Evolutionary conservation across 2,113 vertebrate species (phyloP).

Genomic region (Oostethus manadensis): DNA sequence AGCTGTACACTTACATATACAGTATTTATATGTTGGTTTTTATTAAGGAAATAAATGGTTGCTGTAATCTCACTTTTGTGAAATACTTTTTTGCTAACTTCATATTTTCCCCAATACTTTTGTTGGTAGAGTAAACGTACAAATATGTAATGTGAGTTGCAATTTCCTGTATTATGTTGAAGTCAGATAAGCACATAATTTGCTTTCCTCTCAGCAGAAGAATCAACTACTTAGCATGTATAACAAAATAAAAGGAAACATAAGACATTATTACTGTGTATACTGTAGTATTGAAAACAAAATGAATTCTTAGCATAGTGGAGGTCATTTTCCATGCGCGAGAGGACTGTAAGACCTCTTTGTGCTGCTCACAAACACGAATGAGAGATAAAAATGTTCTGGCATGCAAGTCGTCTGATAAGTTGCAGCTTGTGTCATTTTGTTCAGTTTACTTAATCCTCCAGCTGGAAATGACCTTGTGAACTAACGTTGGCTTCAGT

Average conservation of each 20-base stretch:
- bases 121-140: not conserved
- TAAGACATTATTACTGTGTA: not conserved
- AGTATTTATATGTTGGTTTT: no score
- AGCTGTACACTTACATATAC: no score
- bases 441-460: constrained; percentile 75
- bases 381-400: constrained; percentile 55
- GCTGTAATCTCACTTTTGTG: no score
- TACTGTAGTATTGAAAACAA: not conserved
- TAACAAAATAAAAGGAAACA: constrained; percentile 5
- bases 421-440: constrained; percentile 75
- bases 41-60: no score
- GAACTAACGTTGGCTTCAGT: constrained; percentile 58
- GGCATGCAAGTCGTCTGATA: constrained; percentile 71
- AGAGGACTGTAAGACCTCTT: constrained; percentile 48
- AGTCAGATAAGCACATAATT: constrained; percentile 38
- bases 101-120: not conserved
- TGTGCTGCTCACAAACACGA: constrained; percentile 55
- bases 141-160: constrained; percentile 1
- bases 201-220: constrained; percentile 26
- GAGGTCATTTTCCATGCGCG: constrained; percentile 41
- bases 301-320: constrained; percentile 35
- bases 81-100: no score
- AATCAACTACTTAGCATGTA: constrained; percentile 40
- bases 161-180: constrained; percentile 34
- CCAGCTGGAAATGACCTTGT: constrained; percentile 75